Evolutionary conservation across 2,888 invertebrate genomes (phyloP).

Genomic region (Hemistola chrysoprasaria): DNA sequence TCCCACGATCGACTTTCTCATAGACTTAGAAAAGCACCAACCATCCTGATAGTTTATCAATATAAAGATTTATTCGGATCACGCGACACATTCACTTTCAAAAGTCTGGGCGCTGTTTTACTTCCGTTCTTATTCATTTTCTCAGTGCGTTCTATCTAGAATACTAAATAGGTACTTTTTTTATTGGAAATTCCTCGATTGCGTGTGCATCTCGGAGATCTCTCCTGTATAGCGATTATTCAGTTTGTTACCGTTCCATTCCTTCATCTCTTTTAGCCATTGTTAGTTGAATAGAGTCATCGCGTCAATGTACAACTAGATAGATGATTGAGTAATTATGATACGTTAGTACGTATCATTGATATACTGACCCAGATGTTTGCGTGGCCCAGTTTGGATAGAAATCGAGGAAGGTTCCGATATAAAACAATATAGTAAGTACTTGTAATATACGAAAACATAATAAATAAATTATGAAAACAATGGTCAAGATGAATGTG

Average conservation of each 20-base stretch:
- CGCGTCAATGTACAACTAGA: constrained; percentile 33
- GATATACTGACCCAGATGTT: constrained; percentile 49
- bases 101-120: too few relatives aligned
- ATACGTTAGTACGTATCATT: constrained; percentile 21
- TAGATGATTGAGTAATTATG: constrained; percentile 24
- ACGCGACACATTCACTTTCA: constrained; percentile 58
- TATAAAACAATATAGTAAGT: too few relatives aligned
- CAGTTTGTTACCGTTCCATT: constrained; percentile 36
- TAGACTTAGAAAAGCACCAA: constrained; percentile 4
- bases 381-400: constrained; percentile 50
- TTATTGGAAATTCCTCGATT: constrained; percentile 62
- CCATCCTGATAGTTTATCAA: too few relatives aligned
- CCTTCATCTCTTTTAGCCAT: constrained; percentile 28
- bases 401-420: constrained; percentile 24
- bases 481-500: constrained; percentile 11
- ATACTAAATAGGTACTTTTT: constrained; percentile 29
- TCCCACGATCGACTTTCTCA: constrained; percentile 13
- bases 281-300: constrained; percentile 7
- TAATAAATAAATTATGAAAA: constrained; percentile 24
- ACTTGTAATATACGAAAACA: too few relatives aligned
- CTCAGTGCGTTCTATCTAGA: constrained; percentile 41
- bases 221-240: constrained; percentile 44
- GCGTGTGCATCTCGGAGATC: constrained; percentile 53
- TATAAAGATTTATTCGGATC: constrained; percentile 37
- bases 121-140: constrained; percentile 49